Percentiles rank a stretch among this genome's conserved stretches.
phyloP scores from a whole-genome alignment of 2,797 vertebrate species.

The Mionectes olivaceus region DNA sequence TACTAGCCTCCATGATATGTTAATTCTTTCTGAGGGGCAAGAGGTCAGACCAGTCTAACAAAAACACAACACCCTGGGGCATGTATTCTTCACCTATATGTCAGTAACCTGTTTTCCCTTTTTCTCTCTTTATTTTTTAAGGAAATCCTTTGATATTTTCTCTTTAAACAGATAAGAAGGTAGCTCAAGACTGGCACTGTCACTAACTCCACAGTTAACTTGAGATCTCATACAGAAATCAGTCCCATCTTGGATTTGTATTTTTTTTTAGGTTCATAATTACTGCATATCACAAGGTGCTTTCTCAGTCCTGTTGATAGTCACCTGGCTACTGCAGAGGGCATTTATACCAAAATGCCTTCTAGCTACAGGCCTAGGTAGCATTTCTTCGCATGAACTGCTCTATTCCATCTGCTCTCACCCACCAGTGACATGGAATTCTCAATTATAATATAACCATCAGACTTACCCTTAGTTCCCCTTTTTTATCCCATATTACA shows the following conservation, averaged over 20 bases:
- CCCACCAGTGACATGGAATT: neutral
- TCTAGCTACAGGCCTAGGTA: neutral
- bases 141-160: neutral
- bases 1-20: neutral
- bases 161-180: conserved; percentile 1
- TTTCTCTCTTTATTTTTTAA: neutral
- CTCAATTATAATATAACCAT: neutral
- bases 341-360: neutral
- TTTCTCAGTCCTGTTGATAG: neutral
- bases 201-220: neutral
- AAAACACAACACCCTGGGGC: neutral
- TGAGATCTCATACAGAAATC: neutral
- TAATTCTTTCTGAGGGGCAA: neutral
- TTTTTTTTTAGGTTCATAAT: neutral
- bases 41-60: neutral
- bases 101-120: neutral
- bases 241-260: neutral
- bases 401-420: neutral
- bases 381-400: neutral
- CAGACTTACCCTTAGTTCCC: neutral
- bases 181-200: neutral
- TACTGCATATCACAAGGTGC: neutral
- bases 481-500: neutral
- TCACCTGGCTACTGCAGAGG: neutral
- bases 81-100: neutral